A percentile compares a stretch with the other conserved stretches of the same genome.
phyloP scores from a whole-genome alignment of 1,140 invertebrate genomes.

The Telenomus remus region DNA sequence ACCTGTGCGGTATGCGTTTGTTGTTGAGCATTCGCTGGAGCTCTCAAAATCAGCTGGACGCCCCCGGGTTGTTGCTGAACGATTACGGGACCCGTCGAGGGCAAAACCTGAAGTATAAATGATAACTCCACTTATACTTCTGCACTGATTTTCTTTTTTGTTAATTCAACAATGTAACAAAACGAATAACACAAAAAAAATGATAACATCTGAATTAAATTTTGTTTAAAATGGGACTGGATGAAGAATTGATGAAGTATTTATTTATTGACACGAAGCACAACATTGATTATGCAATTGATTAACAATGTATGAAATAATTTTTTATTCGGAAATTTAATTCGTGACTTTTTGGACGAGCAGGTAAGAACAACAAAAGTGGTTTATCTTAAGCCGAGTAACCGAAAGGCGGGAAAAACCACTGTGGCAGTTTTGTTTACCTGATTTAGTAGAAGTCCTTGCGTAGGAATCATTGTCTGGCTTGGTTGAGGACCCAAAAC shows the following conservation, averaged over 20 bases:
- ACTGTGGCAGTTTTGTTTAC: conserved; percentile 63
- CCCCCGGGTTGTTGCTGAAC: conserved; percentile 74
- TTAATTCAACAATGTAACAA: conserved; percentile 7
- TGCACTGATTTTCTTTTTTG: neutral
- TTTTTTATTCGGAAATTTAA: too few relatives aligned
- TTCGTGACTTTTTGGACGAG: too few relatives aligned
- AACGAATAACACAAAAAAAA: too few relatives aligned
- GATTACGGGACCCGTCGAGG: conserved; percentile 73
- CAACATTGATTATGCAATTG: too few relatives aligned
- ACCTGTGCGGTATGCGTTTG: conserved; percentile 76
- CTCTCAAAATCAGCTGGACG: conserved; percentile 73
- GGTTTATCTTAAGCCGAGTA: too few relatives aligned
- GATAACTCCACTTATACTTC: conserved; percentile 17
- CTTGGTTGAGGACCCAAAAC: conserved; percentile 72
- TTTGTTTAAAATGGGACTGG: too few relatives aligned
- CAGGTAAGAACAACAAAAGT: too few relatives aligned
- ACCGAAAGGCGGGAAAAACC: neutral
- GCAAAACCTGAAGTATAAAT: conserved; percentile 68
- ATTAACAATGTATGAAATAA: too few relatives aligned
- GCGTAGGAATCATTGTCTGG: conserved; percentile 74
- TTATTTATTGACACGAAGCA: too few relatives aligned
- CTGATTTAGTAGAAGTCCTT: conserved; percentile 72
- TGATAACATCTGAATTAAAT: too few relatives aligned
- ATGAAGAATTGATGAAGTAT: too few relatives aligned
- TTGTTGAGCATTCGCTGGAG: conserved; percentile 72